Evolutionary conservation across 2,797 vertebrate genomes (phyloP), one percentile per base, ranked within the genome.

Genomic region (Sorex maritimensis): DNA sequence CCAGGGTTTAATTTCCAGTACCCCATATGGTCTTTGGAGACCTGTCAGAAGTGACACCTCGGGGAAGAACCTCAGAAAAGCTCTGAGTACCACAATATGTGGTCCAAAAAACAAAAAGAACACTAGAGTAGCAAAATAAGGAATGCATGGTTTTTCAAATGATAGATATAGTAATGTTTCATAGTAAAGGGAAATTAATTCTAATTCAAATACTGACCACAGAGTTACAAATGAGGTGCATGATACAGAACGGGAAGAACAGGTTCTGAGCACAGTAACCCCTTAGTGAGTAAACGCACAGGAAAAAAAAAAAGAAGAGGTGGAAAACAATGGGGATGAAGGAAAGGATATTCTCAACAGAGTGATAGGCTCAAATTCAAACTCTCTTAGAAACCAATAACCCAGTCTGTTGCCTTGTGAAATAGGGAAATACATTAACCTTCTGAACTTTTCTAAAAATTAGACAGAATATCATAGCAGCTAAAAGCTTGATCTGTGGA

Each of bases 401-500:
- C 8, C n/a, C 52, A 17, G 44, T 17, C 49, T 14, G 0, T 17
- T 61, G 26, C 65, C 91, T 77, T 81, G 4, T 81, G 68, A 81
- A 13, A 75, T 1, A 77, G n/a, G 6, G 21, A 69, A 75, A 84
- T 83, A 8, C 58, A 49, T 13, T n/a, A n/a, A 17, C 24, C 28
- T 91, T 61, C 38, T 81, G 34, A 44, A 28, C 7, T 38, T 69
- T 82, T 81, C 46, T 75, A 7, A 87, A 84, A 78, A 78, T 90
- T 41, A 84, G 30, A 41, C 58, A 74, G 38, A 90, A 65, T 2
- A 69, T 55, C 6, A 0, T 28, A 52, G 9, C 4, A 12, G 10
- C 61, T 72, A 55, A 83, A 15, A 73, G 38, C 15, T 44, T 15
- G 10, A 61, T 3, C 3, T 73, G 83, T 75, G 30, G 65, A 81